phyloP scores from a whole-genome alignment of 1,140 invertebrate species.

The Notospermus geniculatus region DNA sequence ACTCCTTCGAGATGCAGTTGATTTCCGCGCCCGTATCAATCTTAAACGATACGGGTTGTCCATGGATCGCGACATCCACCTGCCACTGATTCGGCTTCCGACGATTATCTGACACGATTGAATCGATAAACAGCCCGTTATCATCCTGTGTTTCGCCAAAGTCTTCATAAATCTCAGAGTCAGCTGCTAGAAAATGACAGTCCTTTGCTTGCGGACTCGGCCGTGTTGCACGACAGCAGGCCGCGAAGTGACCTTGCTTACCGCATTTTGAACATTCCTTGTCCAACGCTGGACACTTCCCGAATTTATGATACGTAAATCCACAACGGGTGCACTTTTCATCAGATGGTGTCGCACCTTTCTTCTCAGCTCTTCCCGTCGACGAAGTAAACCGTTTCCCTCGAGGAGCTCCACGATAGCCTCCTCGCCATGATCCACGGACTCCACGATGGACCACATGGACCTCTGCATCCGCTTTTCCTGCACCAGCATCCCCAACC shows the following conservation, averaged over 20 bases:
- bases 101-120: too few relatives aligned
- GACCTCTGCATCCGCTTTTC: neutral
- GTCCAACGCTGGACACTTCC: slow-evolving; percentile 18
- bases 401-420: neutral
- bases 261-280: slow-evolving; percentile 20
- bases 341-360: neutral
- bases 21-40: too few relatives aligned
- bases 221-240: slow-evolving; percentile 16
- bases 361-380: neutral
- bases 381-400: neutral
- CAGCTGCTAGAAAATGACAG: too few relatives aligned
- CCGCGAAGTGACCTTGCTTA: slow-evolving; percentile 10
- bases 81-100: too few relatives aligned
- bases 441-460: neutral
- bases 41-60: too few relatives aligned
- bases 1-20: too few relatives aligned
- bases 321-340: neutral
- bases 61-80: too few relatives aligned
- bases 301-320: neutral
- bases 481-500: too few relatives aligned
- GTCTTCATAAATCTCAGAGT: too few relatives aligned
- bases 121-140: too few relatives aligned
- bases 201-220: too few relatives aligned
- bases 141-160: too few relatives aligned
- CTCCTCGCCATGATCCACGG: neutral